Percentiles rank a stretch among this genome's conserved stretches.
Conservation (phyloP, 1,140 invertebrate genomes). For the Hylaeus anthracinus region DNA sequence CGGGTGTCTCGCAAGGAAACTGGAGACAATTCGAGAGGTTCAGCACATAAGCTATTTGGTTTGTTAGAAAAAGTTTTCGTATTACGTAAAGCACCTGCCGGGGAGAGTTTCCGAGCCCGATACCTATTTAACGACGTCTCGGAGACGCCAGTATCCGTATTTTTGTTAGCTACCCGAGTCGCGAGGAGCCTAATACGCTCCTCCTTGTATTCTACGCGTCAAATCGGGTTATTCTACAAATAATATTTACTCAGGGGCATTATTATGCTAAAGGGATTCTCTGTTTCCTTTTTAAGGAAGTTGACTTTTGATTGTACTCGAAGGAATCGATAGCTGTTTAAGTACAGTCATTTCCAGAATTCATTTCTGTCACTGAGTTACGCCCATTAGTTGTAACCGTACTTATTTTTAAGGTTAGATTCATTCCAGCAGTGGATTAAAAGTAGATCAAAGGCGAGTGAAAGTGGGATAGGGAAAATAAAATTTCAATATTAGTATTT, state of each 20-base stretch:
- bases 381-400: no score
- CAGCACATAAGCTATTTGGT: constrained; percentile 50
- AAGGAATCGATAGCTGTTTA: no score
- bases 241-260: not conserved
- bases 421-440: no score
- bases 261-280: not conserved
- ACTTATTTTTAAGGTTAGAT: no score
- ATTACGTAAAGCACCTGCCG: constrained; percentile 28
- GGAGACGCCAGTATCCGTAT: not conserved
- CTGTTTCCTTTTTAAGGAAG: no score
- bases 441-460: no score
- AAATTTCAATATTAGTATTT: no score
- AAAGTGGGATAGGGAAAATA: no score
- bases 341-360: no score
- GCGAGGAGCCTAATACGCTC: not conserved
- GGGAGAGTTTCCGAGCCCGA: not conserved
- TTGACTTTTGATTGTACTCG: no score
- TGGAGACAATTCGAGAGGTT: constrained; percentile 18
- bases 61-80: constrained; percentile 46
- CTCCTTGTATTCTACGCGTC: no score
- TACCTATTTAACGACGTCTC: constrained; percentile 23
- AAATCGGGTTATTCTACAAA: not conserved
- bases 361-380: no score
- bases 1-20: constrained; percentile 3
- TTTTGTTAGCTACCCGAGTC: not conserved